phyloP scores from a whole-genome alignment of 2,113 vertebrate genomes.

The Rhea americana region DNA sequence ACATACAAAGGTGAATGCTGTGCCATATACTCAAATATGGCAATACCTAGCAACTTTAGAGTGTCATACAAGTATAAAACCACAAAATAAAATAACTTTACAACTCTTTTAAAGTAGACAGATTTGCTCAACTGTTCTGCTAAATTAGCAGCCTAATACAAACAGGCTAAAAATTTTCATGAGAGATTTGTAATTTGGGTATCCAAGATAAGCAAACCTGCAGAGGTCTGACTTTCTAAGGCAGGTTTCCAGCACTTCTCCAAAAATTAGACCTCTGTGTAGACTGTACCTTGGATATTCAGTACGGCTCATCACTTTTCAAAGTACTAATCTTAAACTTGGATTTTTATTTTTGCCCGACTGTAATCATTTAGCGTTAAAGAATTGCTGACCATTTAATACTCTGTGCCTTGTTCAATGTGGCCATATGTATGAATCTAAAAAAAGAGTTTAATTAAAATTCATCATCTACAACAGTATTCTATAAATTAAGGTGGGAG shows the following conservation, averaged over 20 bases:
- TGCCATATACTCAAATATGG: constrained; percentile 59
- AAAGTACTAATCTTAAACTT: neutral
- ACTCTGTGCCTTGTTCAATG: constrained; percentile 16
- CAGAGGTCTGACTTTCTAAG: constrained; percentile 7
- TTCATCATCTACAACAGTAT: constrained; percentile 59
- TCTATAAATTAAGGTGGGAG: constrained; percentile 60
- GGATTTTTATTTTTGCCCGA: neutral
- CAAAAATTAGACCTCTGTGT: constrained; percentile 25
- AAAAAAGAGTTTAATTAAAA: constrained; percentile 47
- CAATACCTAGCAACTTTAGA: constrained; percentile 47
- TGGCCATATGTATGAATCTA: neutral
- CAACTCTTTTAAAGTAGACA: constrained; percentile 55
- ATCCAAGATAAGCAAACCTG: neutral
- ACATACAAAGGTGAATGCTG: constrained; percentile 68
- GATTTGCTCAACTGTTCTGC: constrained; percentile 34
- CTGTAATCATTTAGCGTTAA: neutral
- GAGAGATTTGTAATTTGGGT: neutral
- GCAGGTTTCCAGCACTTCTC: constrained; percentile 47
- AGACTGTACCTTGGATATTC: neutral
- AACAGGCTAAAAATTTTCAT: neutral
- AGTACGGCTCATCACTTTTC: neutral
- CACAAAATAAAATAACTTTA: constrained; percentile 69
- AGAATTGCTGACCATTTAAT: neutral
- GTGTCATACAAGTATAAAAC: constrained; percentile 70
- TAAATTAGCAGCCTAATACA: constrained; percentile 2